phyloP scores from a whole-genome alignment of 1,140 invertebrate genomes.

The Tetramorium simillimum region DNA sequence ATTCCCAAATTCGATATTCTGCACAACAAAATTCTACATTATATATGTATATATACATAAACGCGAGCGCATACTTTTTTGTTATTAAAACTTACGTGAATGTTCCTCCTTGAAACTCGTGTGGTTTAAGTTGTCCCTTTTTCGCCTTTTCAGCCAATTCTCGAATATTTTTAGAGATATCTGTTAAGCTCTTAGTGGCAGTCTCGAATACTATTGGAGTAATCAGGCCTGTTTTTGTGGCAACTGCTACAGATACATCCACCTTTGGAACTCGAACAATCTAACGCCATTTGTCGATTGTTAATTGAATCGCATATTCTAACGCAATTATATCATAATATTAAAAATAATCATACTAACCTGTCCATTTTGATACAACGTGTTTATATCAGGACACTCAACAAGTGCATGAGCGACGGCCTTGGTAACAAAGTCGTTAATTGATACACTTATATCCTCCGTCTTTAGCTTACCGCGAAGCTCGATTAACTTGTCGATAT shows the following conservation, averaged over 20 bases:
- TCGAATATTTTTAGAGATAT: slow-evolving; percentile 94
- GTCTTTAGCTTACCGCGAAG: slow-evolving; percentile 89
- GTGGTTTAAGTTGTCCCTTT: slow-evolving; percentile 96
- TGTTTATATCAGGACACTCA: slow-evolving; percentile 97
- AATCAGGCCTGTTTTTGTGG: slow-evolving; percentile 97
- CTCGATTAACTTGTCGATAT: slow-evolving; percentile 89
- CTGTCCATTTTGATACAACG: slow-evolving; percentile 80
- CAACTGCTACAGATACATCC: slow-evolving; percentile 98
- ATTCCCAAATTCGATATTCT: slow-evolving; percentile 99
- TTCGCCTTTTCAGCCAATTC: slow-evolving; percentile 95
- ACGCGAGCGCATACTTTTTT: not conserved
- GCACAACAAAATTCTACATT: slow-evolving; percentile 43
- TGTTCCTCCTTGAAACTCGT: slow-evolving; percentile 97
- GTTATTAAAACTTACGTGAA: slow-evolving; percentile 79
- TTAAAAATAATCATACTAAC: slow-evolving; percentile 23
- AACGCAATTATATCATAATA: not conserved
- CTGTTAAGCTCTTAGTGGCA: slow-evolving; percentile 94
- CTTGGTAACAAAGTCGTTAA: slow-evolving; percentile 99
- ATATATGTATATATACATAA: not conserved
- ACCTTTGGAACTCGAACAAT: slow-evolving; percentile 89
- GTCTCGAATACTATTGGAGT: slow-evolving; percentile 99
- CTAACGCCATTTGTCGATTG: slow-evolving; percentile 80
- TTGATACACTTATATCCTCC: slow-evolving; percentile 93
- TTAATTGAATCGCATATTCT: not conserved
- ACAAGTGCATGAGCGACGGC: slow-evolving; percentile 95